These are phyloP conservation scores for Steinernema khuongi DNA, from an alignment of 1,140 invertebrate genomes.

Conservation along the genomic window DNA sequence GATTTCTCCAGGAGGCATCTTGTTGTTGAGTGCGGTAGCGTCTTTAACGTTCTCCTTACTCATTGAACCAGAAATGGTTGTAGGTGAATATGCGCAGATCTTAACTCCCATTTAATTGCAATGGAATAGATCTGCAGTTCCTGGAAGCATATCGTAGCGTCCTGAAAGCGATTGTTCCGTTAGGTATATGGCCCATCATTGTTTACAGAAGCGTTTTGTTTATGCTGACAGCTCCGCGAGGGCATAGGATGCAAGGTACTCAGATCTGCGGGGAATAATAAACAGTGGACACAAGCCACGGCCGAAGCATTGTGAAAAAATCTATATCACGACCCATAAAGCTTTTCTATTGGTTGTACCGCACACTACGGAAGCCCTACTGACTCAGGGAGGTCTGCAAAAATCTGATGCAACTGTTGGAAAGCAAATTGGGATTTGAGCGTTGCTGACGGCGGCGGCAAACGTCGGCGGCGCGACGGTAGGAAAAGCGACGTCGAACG, in stretches of 20 bases:
- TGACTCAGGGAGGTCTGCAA: background rate
- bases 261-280: too few species aligned
- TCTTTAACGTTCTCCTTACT: conserved; percentile 8
- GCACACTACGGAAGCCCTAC: too few species aligned
- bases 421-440: background rate
- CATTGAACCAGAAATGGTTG: conserved; percentile 15
- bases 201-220: background rate
- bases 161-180: background rate
- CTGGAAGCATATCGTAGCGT: background rate
- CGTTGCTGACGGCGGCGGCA: background rate
- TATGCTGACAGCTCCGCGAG: too few species aligned
- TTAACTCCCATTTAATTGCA: background rate
- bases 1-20: background rate
- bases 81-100: background rate
- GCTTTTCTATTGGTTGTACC: too few species aligned
- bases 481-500: background rate
- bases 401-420: background rate
- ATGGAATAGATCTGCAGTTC: background rate
- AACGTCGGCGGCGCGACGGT: background rate
- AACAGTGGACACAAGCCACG: too few species aligned
- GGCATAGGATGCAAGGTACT: too few species aligned
- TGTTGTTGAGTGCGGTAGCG: background rate
- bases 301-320: too few species aligned
- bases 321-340: too few species aligned
- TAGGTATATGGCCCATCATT: background rate